Evolutionary conservation across 2,888 invertebrate genomes (phyloP).

Genomic region (Stegophylla sp.): DNA sequence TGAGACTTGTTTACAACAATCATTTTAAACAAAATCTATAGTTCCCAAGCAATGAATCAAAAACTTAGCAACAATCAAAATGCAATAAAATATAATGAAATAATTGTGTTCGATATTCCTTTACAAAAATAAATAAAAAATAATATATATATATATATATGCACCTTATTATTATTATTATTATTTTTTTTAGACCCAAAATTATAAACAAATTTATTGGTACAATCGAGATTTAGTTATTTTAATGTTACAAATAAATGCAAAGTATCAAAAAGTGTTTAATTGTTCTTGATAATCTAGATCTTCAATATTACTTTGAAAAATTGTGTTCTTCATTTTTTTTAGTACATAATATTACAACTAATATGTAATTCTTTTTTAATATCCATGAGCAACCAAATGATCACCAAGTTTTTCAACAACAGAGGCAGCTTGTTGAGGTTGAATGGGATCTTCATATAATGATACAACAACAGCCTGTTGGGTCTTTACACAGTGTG

Average conservation of each 20-base stretch:
- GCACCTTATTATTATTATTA: too few relatives aligned
- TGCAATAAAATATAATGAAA: conserved; percentile 46
- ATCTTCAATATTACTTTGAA: conserved; percentile 19
- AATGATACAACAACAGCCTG: conserved; percentile 94
- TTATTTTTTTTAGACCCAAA: conserved; percentile 48
- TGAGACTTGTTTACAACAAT: conserved; percentile 41
- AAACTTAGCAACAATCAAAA: conserved; percentile 42
- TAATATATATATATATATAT: conserved; percentile 35
- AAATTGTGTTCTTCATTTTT: conserved; percentile 22
- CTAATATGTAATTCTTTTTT: conserved; percentile 64
- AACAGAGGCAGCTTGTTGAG: conserved; percentile 94
- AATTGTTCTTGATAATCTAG: conserved; percentile 37
- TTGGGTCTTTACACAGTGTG: conserved; percentile 95
- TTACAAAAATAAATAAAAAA: conserved; percentile 55
- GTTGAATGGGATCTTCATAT: conserved; percentile 95
- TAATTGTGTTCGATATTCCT: conserved; percentile 33
- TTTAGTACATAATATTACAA: background rate
- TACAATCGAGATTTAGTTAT: conserved; percentile 48
- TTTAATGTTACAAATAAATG: conserved; percentile 53
- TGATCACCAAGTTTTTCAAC: conserved; percentile 97
- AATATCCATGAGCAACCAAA: conserved; percentile 95
- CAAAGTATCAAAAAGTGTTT: conserved; percentile 19
- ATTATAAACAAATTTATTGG: conserved; percentile 39
- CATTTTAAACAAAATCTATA: conserved; percentile 52
- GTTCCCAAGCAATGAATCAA: conserved; percentile 51